Percentiles rank a stretch among this genome's conserved stretches.
These are phyloP conservation scores for Heliothis virescens DNA, from an alignment of 1,140 invertebrate species.

Conservation along the genomic window DNA sequence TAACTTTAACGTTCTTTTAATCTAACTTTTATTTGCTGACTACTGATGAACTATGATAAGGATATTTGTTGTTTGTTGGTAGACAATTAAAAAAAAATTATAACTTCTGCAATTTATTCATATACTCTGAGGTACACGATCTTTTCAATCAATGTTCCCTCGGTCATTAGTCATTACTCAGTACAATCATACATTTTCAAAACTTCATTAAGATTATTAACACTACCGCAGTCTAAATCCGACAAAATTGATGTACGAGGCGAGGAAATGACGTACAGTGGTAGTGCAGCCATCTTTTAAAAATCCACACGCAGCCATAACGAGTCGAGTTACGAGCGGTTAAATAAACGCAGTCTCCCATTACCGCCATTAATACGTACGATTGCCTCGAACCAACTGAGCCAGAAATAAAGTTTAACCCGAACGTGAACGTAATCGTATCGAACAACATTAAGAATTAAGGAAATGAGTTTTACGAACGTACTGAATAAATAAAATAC, in stretches of 20 bases:
- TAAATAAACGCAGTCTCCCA: slow-evolving; percentile 79
- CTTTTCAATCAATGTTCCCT: not conserved
- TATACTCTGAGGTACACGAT: too few relatives aligned
- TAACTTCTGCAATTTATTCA: too few relatives aligned
- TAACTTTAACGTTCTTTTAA: slow-evolving; percentile 40
- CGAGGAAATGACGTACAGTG: slow-evolving; percentile 18
- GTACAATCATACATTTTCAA: not conserved
- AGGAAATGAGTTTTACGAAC: slow-evolving; percentile 57
- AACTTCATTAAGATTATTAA: slow-evolving; percentile 32
- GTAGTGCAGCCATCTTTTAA: slow-evolving; percentile 47
- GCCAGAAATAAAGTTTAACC: slow-evolving; percentile 81
- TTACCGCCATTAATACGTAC: slow-evolving; percentile 69
- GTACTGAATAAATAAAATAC: slow-evolving; percentile 32
- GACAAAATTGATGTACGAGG: slow-evolving; percentile 37
- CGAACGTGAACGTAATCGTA: slow-evolving; percentile 62
- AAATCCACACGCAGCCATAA: slow-evolving; percentile 76
- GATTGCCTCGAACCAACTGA: slow-evolving; percentile 69
- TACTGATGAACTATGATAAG: slow-evolving; percentile 14
- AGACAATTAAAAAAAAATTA: too few relatives aligned
- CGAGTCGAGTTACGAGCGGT: slow-evolving; percentile 80
- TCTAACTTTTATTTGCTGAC: slow-evolving; percentile 17
- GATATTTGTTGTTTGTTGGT: too few relatives aligned
- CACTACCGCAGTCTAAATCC: slow-evolving; percentile 10
- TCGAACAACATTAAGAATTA: slow-evolving; percentile 59
- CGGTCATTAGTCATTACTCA: slow-evolving; percentile 7